A percentile compares a stretch with the other conserved stretches of the same genome.
phyloP scores from a whole-genome alignment of 1,140 invertebrate genomes.

The Oncopodura yosiiana region DNA sequence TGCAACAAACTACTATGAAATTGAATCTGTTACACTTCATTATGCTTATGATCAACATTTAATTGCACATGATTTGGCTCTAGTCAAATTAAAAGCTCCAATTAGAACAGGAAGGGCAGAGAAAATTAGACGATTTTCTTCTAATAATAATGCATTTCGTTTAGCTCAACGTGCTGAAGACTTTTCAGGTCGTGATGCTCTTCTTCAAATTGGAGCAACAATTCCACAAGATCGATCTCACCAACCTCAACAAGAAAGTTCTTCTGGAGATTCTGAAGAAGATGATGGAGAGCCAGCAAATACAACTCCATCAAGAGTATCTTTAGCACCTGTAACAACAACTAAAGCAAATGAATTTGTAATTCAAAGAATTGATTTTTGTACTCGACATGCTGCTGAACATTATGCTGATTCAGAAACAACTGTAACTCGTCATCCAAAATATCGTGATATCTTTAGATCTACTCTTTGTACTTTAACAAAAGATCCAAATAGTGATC shows the following conservation, averaged over 20 bases:
- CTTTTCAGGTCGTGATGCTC: slow-evolving; percentile 12
- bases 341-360: slow-evolving; percentile 4
- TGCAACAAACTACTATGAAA: slow-evolving; percentile 11
- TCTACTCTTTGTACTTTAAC: slow-evolving; percentile 20
- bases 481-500: not conserved
- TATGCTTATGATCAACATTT: slow-evolving; percentile 20
- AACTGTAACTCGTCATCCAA: slow-evolving; percentile 3
- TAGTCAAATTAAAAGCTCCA: slow-evolving; percentile 14
- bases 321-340: not conserved
- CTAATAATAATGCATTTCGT: not conserved
- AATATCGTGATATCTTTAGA: slow-evolving; percentile 16
- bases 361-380: slow-evolving; percentile 16
- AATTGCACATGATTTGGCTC: slow-evolving; percentile 18
- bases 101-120: slow-evolving; percentile 10
- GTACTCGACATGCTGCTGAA: not conserved
- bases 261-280: no score
- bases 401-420: slow-evolving; percentile 1
- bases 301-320: not conserved
- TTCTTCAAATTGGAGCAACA: no score
- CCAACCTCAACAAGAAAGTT: no score
- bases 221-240: no score
- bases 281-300: slow-evolving; percentile 17
- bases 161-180: slow-evolving; percentile 1
- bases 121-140: slow-evolving; percentile 3
- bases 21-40: slow-evolving; percentile 20